Percentiles rank a stretch among this genome's conserved stretches.
Conservation (phyloP, 2,797 vertebrate species). For the Podargus strigoides region DNA sequence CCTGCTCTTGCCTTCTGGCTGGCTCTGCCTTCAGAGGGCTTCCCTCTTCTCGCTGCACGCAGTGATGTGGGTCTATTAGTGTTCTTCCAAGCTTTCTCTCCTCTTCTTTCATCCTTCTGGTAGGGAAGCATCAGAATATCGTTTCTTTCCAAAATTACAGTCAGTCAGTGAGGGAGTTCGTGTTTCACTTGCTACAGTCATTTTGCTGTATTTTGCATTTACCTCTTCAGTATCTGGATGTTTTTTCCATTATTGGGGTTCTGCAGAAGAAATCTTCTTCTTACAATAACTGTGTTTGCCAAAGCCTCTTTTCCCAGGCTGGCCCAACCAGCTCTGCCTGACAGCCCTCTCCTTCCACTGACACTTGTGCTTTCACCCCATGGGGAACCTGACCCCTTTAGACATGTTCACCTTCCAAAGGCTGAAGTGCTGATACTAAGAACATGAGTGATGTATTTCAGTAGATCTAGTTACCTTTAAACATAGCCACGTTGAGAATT, state of each 20-base stretch:
- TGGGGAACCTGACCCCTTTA: background rate
- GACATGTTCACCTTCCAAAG: background rate
- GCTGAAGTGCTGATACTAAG: background rate
- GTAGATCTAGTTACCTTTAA: background rate
- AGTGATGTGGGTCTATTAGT: rapidly evolving
- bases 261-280: background rate
- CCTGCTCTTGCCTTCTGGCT: background rate
- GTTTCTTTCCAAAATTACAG: background rate
- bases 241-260: background rate
- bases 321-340: background rate
- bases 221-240: background rate
- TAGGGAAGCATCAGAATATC: background rate
- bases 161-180: background rate
- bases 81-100: rapidly evolving
- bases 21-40: background rate
- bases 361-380: background rate
- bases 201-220: background rate
- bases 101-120: background rate
- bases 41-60: background rate
- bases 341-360: background rate
- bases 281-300: background rate
- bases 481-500: background rate
- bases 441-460: background rate
- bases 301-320: background rate
- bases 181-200: rapidly evolving